Conservation (phyloP, 2,797 vertebrate species). For the Danio jaintianensis region DNA sequence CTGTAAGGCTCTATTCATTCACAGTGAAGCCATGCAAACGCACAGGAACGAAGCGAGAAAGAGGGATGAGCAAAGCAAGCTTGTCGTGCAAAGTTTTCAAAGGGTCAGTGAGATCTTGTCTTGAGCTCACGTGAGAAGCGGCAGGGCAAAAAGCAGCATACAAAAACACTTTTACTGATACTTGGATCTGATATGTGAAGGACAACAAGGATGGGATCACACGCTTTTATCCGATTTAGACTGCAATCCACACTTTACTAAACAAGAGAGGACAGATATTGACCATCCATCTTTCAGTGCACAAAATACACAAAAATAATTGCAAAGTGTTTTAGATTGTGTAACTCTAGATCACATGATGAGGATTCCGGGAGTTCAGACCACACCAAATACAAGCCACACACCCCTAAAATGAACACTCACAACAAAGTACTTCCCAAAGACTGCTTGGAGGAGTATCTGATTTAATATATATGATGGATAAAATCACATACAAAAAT, state of each 20-base stretch:
- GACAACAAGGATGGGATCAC: neutral
- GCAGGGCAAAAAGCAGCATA: neutral
- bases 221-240: neutral
- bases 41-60: neutral
- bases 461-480: neutral
- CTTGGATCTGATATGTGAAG: conserved; percentile 9
- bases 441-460: neutral
- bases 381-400: neutral
- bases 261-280: neutral
- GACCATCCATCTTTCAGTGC: neutral
- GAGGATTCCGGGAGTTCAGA: conserved; percentile 1
- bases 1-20: neutral
- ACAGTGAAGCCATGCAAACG: neutral
- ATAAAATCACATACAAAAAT: neutral
- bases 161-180: neutral
- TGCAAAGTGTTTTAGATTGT: neutral
- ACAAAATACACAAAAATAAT: neutral
- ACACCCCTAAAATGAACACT: neutral
- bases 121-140: neutral
- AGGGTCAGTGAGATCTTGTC: neutral
- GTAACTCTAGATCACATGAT: neutral
- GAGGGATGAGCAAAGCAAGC: neutral
- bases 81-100: conserved; percentile 13
- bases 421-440: neutral
- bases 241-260: neutral